phyloP scores from a whole-genome alignment of 2,113 vertebrate genomes.

The Aptenodytes patagonicus region DNA sequence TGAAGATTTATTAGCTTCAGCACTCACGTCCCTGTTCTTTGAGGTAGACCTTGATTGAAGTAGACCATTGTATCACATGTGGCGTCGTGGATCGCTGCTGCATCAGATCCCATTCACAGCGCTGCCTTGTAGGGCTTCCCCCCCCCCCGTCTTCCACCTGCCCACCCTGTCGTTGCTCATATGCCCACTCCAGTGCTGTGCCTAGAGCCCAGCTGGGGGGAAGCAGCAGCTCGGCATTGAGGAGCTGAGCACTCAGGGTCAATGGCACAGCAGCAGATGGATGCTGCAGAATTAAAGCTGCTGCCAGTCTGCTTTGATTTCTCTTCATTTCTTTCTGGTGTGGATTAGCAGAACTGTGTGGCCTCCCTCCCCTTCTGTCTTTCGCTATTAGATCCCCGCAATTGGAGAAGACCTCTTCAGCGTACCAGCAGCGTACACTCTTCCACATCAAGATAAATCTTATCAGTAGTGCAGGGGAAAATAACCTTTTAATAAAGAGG shows the following conservation, averaged over 20 bases:
- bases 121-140: background rate
- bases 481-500: constrained; percentile 8
- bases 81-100: background rate
- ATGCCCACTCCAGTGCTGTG: background rate
- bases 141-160: background rate
- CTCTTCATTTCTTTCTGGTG: background rate
- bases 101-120: background rate
- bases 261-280: background rate
- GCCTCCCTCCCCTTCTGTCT: background rate
- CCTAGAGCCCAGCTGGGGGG: background rate
- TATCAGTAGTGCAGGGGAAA: background rate
- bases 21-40: background rate
- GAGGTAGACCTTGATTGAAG: background rate
- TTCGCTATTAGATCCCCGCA: background rate
- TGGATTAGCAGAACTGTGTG: background rate
- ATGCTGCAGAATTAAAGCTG: background rate
- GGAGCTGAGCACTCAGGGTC: background rate
- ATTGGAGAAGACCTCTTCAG: background rate
- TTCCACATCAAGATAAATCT: background rate
- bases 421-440: background rate
- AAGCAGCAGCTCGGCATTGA: background rate
- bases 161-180: background rate
- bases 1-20: background rate
- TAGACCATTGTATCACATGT: background rate
- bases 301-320: constrained; percentile 11